phyloP scores from a whole-genome alignment of 1,140 invertebrate species.

The Conus betulinus region DNA sequence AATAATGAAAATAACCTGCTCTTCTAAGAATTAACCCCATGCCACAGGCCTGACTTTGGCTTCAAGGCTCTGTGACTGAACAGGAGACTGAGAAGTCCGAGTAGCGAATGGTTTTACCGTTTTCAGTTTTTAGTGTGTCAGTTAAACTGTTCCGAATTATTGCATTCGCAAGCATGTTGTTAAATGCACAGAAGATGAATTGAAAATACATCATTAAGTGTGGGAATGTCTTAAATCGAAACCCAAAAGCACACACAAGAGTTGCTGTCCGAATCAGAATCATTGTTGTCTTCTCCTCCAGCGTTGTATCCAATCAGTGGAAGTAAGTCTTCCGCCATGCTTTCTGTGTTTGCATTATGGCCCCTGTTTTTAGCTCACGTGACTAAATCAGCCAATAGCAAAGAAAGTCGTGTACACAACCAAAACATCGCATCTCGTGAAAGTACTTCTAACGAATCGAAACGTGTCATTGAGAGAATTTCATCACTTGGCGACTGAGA shows the following conservation, averaged over 20 bases:
- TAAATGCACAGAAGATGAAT: neutral
- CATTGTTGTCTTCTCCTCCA: slow-evolving; percentile 17
- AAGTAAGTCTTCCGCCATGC: slow-evolving; percentile 51
- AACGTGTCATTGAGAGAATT: neutral
- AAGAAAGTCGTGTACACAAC: slow-evolving; percentile 44
- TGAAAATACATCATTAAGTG: neutral
- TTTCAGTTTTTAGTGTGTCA: neutral
- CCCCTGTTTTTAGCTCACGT: slow-evolving; percentile 29
- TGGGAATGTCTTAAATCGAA: neutral
- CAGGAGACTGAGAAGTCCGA: no score
- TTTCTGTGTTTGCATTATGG: slow-evolving; percentile 29
- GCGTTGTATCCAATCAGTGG: slow-evolving; percentile 40
- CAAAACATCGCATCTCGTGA: neutral
- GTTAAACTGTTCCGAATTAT: neutral
- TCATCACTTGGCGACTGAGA: neutral
- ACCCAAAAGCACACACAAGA: slow-evolving; percentile 15
- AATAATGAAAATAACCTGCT: neutral
- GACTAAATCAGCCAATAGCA: slow-evolving; percentile 43
- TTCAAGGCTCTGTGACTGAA: neutral
- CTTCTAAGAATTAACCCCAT: slow-evolving; percentile 1
- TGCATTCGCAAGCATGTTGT: neutral
- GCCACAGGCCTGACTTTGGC: neutral
- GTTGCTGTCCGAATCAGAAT: neutral
- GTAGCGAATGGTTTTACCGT: neutral
- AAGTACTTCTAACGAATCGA: neutral